These are phyloP conservation scores for Montipora efflorescens DNA, from an alignment of 64 coral and sea anemone genomes.

Conservation along the genomic window DNA sequence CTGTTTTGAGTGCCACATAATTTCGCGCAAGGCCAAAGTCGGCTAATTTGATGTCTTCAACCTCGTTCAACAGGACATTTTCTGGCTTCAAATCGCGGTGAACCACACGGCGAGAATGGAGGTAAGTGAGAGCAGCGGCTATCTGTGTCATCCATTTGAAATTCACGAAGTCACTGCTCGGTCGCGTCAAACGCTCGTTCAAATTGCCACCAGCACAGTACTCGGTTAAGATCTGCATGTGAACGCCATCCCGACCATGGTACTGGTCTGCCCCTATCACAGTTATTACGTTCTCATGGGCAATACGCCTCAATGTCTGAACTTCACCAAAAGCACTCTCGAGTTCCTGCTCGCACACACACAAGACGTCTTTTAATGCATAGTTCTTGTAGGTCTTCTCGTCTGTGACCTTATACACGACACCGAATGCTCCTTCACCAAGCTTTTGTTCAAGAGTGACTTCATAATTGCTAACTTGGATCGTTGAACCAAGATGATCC, in stretches of 20 bases:
- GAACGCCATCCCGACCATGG: too few relatives aligned
- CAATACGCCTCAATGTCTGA: background rate
- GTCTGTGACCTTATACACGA: background rate
- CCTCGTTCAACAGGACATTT: constrained; percentile 28
- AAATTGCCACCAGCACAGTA: constrained; percentile 53
- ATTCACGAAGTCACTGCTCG: background rate
- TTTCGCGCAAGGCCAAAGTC: constrained; percentile 56
- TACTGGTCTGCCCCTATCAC: background rate
- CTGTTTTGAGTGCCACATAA: background rate
- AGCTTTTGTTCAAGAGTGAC: background rate
- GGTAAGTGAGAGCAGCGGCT: constrained; percentile 8
- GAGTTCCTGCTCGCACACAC: background rate
- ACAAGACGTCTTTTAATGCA: constrained; percentile 4
- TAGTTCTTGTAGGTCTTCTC: background rate
- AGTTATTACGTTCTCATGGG: constrained; percentile 10
- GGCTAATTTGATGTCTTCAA: constrained; percentile 14
- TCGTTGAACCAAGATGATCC: too few relatives aligned
- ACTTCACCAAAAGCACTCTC: background rate
- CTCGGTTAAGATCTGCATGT: constrained; percentile 46
- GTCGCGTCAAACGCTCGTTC: constrained; percentile 5
- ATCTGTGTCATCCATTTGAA: constrained; percentile 37
- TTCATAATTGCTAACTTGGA: too few relatives aligned
- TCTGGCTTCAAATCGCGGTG: constrained; percentile 60
- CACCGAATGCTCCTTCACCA: background rate
- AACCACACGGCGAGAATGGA: constrained; percentile 22